Evolutionary conservation across 1,140 invertebrate genomes (phyloP).

Genomic region (Heliothis subflexa): DNA sequence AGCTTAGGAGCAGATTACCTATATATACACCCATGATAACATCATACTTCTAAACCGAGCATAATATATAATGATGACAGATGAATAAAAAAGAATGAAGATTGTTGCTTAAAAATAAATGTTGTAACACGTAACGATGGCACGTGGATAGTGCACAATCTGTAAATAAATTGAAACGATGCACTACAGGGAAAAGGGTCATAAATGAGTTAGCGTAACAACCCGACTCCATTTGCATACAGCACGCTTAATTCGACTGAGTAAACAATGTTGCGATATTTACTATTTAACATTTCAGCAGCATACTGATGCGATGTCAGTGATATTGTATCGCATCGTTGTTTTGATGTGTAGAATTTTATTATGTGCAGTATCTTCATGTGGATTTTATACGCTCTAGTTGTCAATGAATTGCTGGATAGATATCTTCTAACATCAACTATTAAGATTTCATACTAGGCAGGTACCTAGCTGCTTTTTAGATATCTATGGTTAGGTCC

Average conservation of each 20-base stretch:
- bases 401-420: background rate
- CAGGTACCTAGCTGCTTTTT: no score
- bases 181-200: background rate
- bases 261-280: constrained; percentile 11
- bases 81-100: no score
- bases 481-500: no score
- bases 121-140: background rate
- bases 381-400: no score
- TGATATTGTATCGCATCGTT: background rate
- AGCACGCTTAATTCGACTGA: background rate
- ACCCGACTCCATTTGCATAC: background rate
- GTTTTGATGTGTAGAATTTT: background rate
- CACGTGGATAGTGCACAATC: constrained; percentile 21
- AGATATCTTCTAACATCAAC: no score
- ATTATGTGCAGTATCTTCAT: background rate
- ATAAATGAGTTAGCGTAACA: constrained; percentile 19
- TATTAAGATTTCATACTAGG: no score
- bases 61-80: no score
- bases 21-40: no score
- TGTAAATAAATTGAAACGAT: constrained; percentile 37
- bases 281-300: constrained; percentile 3
- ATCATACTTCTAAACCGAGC: no score
- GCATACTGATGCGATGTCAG: background rate
- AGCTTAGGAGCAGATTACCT: no score
- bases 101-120: no score